Conservation (phyloP, 2,888 invertebrate genomes). For the Orthosia gothica region DNA sequence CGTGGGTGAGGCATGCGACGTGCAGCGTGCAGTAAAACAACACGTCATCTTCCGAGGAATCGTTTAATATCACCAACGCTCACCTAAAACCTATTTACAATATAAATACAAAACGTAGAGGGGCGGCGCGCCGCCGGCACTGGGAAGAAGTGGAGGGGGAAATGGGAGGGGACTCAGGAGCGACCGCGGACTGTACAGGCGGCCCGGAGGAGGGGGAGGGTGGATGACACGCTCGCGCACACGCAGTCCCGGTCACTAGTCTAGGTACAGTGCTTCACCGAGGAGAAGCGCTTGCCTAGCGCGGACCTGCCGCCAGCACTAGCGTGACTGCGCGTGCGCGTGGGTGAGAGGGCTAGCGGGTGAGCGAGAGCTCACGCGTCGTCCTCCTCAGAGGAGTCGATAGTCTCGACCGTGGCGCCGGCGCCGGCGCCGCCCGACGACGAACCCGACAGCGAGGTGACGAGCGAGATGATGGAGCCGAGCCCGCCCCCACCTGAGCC, state of each 20-base stretch:
- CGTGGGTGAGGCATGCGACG: conserved; percentile 46
- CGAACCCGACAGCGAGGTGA: conserved; percentile 88
- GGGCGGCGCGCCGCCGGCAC: conserved; percentile 62
- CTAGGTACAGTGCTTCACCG: conserved; percentile 11
- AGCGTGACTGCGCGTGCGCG: conserved; percentile 40
- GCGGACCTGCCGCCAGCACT: conserved; percentile 30
- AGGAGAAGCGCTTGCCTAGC: conserved; percentile 9
- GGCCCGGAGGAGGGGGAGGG: conserved; percentile 53
- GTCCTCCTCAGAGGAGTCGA: conserved; percentile 88
- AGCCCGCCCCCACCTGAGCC: conserved; percentile 89
- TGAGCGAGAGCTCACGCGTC: conserved; percentile 79
- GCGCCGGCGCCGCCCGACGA: conserved; percentile 85
- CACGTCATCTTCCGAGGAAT: conserved; percentile 75
- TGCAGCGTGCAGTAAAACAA: conserved; percentile 84
- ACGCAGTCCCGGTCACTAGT: conserved; percentile 15
- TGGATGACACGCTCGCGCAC: background rate
- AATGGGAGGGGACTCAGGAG: conserved; percentile 38
- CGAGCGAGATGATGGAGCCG: conserved; percentile 88
- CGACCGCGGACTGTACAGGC: conserved; percentile 84
- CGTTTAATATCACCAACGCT: conserved; percentile 88
- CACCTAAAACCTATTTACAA: conserved; percentile 90
- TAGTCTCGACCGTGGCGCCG: conserved; percentile 85
- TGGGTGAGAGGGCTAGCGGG: conserved; percentile 19
- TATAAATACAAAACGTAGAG: conserved; percentile 84
- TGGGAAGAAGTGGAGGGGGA: conserved; percentile 52